These are phyloP conservation scores for Ellobium chinense DNA, from an alignment of 2,888 invertebrate species.

Conservation along the genomic window DNA sequence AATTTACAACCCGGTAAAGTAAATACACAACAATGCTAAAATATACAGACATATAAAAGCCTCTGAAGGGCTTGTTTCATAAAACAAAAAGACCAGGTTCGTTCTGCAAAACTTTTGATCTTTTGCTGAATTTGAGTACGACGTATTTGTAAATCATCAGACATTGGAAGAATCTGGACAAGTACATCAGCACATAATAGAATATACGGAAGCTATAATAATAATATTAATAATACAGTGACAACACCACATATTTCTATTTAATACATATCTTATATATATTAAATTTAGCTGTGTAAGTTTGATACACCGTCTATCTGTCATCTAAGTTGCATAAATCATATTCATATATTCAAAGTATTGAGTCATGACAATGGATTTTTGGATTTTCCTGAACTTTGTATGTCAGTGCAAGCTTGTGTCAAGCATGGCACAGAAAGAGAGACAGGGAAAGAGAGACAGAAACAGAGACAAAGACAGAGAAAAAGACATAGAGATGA, in stretches of 20 bases:
- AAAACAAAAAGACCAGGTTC: slow-evolving; percentile 3
- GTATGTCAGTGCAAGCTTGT: no score
- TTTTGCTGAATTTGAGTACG: not conserved
- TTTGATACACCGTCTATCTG: no score
- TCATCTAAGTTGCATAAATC: no score
- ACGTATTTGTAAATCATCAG: not conserved
- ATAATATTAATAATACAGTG: not conserved
- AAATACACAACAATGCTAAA: not conserved
- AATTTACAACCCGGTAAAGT: not conserved
- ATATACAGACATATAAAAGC: slow-evolving; percentile 4
- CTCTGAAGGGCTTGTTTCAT: not conserved
- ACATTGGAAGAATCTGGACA: slow-evolving; percentile 19
- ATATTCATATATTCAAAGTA: no score
- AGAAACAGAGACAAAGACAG: no score
- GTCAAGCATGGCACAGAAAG: no score
- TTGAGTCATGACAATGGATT: no score
- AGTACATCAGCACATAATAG: not conserved
- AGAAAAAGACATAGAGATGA: no score
- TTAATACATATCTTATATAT: not conserved
- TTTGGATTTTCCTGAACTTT: no score
- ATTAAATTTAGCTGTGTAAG: slow-evolving; percentile 6
- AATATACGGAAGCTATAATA: not conserved
- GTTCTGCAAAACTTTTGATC: not conserved
- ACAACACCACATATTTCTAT: not conserved
- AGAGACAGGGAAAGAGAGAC: no score